Evolutionary conservation across 1,140 invertebrate genomes (phyloP).

Genomic region (Coboldia fuscipes): DNA sequence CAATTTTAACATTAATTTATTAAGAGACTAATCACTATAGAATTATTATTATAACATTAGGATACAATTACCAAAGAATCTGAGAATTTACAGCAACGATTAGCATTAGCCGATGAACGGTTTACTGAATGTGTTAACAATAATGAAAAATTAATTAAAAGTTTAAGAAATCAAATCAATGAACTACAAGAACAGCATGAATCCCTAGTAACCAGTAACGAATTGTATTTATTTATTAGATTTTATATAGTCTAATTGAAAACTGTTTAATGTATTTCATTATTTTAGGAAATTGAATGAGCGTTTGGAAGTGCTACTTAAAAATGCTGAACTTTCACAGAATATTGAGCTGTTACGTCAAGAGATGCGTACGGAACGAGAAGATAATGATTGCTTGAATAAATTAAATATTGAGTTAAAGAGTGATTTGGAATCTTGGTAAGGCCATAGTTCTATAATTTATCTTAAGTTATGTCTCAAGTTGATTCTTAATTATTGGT

Average conservation of each 20-base stretch:
- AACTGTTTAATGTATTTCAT: slow-evolving; percentile 6
- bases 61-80: slow-evolving; percentile 12
- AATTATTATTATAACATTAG: slow-evolving; percentile 10
- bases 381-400: no score
- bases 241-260: neutral
- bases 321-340: slow-evolving; percentile 68
- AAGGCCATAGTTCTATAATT: no score
- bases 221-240: neutral
- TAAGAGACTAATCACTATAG: no score
- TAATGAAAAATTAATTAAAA: slow-evolving; percentile 13
- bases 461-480: no score
- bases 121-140: slow-evolving; percentile 18
- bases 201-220: neutral
- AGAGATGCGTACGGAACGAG: slow-evolving; percentile 30
- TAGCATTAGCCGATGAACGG: slow-evolving; percentile 14
- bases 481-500: no score
- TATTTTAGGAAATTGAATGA: slow-evolving; percentile 38
- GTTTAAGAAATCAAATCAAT: slow-evolving; percentile 10
- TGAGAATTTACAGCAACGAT: slow-evolving; percentile 14
- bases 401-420: no score
- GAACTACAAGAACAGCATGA: slow-evolving; percentile 10
- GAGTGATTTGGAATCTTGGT: no score
- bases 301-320: slow-evolving; percentile 49
- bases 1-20: neutral
- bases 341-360: slow-evolving; percentile 51